Evolutionary conservation across 2,888 invertebrate species (phyloP).

Genomic region (Himalopsyche anomala): DNA sequence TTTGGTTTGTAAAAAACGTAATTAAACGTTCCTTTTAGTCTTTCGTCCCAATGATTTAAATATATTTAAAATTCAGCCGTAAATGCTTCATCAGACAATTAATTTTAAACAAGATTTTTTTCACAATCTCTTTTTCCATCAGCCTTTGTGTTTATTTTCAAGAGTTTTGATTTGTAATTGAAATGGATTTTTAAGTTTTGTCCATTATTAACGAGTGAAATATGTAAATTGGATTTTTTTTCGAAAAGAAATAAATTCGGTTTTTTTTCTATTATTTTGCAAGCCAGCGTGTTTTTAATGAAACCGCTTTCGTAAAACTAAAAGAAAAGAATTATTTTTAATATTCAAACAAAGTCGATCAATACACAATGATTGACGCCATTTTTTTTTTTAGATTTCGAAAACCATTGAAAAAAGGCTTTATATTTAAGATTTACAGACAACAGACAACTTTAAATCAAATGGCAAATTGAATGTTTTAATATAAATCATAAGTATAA

Average conservation of each 20-base stretch:
- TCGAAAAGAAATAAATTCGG: neutral
- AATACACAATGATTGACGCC: too few relatives aligned
- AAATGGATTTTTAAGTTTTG: conserved; percentile 35
- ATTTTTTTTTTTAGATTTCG: too few relatives aligned
- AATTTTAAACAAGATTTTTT: conserved; percentile 22
- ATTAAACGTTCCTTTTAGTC: neutral
- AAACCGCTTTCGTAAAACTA: too few relatives aligned
- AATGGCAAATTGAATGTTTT: too few relatives aligned
- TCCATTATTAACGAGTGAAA: conserved; percentile 14
- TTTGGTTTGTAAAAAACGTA: conserved; percentile 5
- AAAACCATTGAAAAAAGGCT: too few relatives aligned
- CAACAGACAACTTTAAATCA: too few relatives aligned
- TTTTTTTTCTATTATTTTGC: too few relatives aligned
- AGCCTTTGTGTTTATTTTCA: conserved; percentile 35
- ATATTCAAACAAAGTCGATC: too few relatives aligned
- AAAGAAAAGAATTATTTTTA: too few relatives aligned
- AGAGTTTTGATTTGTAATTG: conserved; percentile 37
- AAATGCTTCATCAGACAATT: conserved; percentile 27
- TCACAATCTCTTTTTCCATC: conserved; percentile 14
- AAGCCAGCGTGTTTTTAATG: too few relatives aligned
- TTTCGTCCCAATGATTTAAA: neutral
- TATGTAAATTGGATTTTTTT: conserved; percentile 17
- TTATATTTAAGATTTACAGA: too few relatives aligned
- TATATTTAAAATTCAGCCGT: neutral
- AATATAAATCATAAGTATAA: too few relatives aligned